Conservation (phyloP, 1,140 invertebrate genomes). For the Phthorimaea operculella region DNA sequence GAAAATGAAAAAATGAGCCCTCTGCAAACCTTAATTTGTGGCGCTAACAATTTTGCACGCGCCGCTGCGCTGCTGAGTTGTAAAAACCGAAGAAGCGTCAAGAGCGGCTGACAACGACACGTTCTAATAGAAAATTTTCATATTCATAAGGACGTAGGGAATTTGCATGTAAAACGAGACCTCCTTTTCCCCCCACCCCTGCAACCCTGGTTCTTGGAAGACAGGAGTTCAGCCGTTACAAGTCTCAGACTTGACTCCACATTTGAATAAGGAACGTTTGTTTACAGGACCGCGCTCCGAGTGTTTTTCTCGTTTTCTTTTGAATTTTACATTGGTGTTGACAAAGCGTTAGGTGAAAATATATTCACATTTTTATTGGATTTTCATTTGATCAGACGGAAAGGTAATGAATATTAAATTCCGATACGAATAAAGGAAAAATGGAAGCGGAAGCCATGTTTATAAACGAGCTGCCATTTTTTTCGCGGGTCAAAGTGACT, state of each 20-base stretch:
- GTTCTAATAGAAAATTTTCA: constrained; percentile 68
- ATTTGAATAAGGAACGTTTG: background rate
- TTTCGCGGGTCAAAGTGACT: background rate
- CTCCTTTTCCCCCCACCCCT: constrained; percentile 30
- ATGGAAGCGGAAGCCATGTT: background rate
- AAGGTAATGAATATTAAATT: too few relatives aligned
- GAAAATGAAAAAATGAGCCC: too few relatives aligned
- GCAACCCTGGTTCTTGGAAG: constrained; percentile 36
- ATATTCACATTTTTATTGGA: too few relatives aligned
- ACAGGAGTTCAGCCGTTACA: constrained; percentile 26
- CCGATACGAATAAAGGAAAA: background rate
- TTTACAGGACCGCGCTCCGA: background rate
- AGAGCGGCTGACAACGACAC: constrained; percentile 58
- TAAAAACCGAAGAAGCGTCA: constrained; percentile 43
- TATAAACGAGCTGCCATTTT: background rate
- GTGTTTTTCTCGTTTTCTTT: background rate
- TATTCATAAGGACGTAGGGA: constrained; percentile 64
- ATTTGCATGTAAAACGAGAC: constrained; percentile 67
- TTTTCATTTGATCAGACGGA: too few relatives aligned
- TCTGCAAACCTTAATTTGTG: too few relatives aligned
- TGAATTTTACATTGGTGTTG: background rate
- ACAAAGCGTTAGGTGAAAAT: too few relatives aligned
- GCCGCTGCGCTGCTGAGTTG: constrained; percentile 28
- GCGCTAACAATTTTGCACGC: background rate
- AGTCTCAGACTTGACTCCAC: constrained; percentile 6